Percentiles rank a stretch among this genome's conserved stretches.
phyloP scores from a whole-genome alignment of 2,888 invertebrate genomes.

The Macropis europaea region DNA sequence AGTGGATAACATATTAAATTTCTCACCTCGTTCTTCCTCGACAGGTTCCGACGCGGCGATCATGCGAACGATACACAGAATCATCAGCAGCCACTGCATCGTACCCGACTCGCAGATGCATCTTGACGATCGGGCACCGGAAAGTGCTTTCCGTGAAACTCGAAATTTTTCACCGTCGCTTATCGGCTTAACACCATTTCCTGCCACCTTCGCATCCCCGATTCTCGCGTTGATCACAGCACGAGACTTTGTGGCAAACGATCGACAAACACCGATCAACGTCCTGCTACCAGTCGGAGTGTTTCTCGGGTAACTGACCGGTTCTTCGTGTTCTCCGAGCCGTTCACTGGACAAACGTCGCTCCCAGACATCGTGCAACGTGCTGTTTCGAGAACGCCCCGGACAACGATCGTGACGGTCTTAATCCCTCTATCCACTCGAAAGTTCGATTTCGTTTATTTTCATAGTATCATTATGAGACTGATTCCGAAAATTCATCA shows the following conservation, averaged over 20 bases:
- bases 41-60: slow-evolving; percentile 24
- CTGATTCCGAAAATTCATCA: too few relatives aligned
- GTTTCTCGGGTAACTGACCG: slow-evolving; percentile 55
- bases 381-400: slow-evolving; percentile 17
- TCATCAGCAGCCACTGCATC: slow-evolving; percentile 44
- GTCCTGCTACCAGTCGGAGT: slow-evolving; percentile 41
- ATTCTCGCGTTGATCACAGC: neutral
- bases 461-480: too few relatives aligned
- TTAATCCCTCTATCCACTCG: slow-evolving; percentile 16
- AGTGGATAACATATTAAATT: neutral
- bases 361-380: slow-evolving; percentile 19
- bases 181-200: slow-evolving; percentile 25
- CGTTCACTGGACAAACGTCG: slow-evolving; percentile 52
- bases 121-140: slow-evolving; percentile 31
- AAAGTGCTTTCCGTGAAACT: slow-evolving; percentile 16
- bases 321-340: slow-evolving; percentile 34
- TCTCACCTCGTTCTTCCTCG: slow-evolving; percentile 42
- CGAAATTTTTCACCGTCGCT: slow-evolving; percentile 21
- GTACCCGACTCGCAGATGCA: slow-evolving; percentile 34
- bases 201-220: slow-evolving; percentile 30
- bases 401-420: slow-evolving; percentile 7
- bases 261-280: slow-evolving; percentile 26
- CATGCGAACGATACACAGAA: slow-evolving; percentile 36
- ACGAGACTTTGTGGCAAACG: slow-evolving; percentile 31
- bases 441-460: slow-evolving; percentile 17